phyloP scores from a whole-genome alignment of 2,113 vertebrate genomes.

The Alosa alosa region DNA sequence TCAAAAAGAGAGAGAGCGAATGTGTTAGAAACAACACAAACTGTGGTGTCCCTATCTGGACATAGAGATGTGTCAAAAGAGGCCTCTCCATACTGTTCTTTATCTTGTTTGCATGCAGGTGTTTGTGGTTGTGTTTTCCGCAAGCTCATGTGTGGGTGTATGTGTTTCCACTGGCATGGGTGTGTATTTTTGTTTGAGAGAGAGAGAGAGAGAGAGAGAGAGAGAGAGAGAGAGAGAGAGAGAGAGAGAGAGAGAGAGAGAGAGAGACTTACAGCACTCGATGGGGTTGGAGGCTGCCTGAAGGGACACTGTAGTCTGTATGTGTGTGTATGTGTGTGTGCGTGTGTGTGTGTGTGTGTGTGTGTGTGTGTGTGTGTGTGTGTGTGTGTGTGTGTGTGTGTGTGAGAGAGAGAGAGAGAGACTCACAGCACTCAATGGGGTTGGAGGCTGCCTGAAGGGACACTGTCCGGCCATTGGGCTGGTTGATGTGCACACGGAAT shows the following conservation, averaged over 20 bases:
- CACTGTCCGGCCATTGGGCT: slow-evolving; percentile 83
- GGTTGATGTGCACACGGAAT: slow-evolving; percentile 89
- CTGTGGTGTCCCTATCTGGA: too few relatives aligned
- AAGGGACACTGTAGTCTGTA: neutral
- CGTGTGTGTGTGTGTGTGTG: too few relatives aligned
- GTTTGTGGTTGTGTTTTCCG: neutral
- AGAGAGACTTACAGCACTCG: too few relatives aligned
- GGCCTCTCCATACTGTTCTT: neutral
- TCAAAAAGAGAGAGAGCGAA: neutral
- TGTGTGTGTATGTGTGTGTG: neutral
- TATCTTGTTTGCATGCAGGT: neutral
- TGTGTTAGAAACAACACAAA: too few relatives aligned
- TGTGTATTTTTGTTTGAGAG: slow-evolving; percentile 21
- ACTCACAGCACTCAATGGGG: slow-evolving; percentile 95
- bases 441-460: slow-evolving; percentile 89
- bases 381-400: too few relatives aligned
- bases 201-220: too few relatives aligned
- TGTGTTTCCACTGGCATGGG: neutral
- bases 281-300: too few relatives aligned
- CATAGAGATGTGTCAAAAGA: too few relatives aligned
- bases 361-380: too few relatives aligned
- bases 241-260: too few relatives aligned
- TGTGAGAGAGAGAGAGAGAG: neutral
- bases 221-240: too few relatives aligned
- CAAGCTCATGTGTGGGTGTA: neutral